Evolutionary conservation across 2,888 invertebrate species (phyloP).

Genomic region (Lasioglossum zephyrum): DNA sequence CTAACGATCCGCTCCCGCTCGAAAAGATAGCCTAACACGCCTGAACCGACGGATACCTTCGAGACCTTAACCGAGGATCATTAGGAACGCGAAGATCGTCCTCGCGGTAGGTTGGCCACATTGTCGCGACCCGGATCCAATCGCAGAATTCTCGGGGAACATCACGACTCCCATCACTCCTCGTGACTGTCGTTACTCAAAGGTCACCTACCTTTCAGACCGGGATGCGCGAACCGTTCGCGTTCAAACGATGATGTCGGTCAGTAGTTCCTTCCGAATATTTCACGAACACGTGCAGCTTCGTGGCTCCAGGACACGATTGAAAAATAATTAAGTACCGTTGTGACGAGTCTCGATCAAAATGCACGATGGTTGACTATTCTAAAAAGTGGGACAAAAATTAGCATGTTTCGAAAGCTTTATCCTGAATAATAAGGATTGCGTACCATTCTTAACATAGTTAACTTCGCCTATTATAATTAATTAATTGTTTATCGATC

Average conservation of each 20-base stretch:
- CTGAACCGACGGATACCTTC: constrained; percentile 47
- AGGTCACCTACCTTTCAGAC: constrained; percentile 68
- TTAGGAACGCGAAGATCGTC: constrained; percentile 66
- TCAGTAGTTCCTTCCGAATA: constrained; percentile 63
- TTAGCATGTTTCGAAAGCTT: neutral
- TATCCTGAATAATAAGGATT: too few relatives aligned
- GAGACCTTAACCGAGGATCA: constrained; percentile 70
- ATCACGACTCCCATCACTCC: constrained; percentile 73
- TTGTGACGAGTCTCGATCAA: neutral
- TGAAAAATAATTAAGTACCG: neutral
- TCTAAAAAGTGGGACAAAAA: neutral
- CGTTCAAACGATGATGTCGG: constrained; percentile 54
- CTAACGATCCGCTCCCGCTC: constrained; percentile 29
- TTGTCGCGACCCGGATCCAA: constrained; percentile 78
- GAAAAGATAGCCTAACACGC: constrained; percentile 24
- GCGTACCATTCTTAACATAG: too few relatives aligned
- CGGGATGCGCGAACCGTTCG: constrained; percentile 46
- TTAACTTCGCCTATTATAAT: too few relatives aligned
- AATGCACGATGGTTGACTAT: neutral
- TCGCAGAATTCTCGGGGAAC: constrained; percentile 70
- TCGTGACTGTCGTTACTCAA: constrained; percentile 75
- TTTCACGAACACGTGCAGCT: constrained; percentile 9
- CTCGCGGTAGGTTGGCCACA: constrained; percentile 49
- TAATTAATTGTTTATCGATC: too few relatives aligned
- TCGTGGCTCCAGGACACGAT: neutral